These are phyloP conservation scores for Drosophila prolongata DNA, from an alignment of 2,888 invertebrate species.

Conservation along the genomic window DNA sequence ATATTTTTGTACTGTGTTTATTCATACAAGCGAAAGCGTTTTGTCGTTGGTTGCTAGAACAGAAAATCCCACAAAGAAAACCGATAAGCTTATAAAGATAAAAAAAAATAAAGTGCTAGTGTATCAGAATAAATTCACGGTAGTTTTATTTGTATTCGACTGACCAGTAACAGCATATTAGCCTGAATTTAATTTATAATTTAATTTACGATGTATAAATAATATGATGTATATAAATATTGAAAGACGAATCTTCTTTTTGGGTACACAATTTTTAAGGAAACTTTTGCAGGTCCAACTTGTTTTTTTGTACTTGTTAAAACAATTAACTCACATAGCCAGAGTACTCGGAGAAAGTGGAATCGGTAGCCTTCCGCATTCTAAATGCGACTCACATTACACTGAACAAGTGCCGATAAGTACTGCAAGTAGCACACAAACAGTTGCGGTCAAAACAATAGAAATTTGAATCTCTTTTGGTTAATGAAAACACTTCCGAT, in stretches of 20 bases:
- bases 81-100: too few species aligned
- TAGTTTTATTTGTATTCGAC: too few species aligned
- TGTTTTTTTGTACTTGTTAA: slow-evolving; percentile 14
- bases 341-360: slow-evolving; percentile 31
- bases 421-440: slow-evolving; percentile 3
- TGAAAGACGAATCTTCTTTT: too few species aligned
- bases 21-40: too few species aligned
- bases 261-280: neutral
- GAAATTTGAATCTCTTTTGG: neutral
- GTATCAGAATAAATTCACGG: neutral
- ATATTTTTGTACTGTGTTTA: neutral
- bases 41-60: too few species aligned
- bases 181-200: too few species aligned
- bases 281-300: slow-evolving; percentile 1
- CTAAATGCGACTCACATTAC: slow-evolving; percentile 35
- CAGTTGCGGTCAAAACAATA: slow-evolving; percentile 7
- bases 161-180: too few species aligned
- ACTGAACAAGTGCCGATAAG: slow-evolving; percentile 17
- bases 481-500: neutral
- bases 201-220: too few species aligned
- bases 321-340: slow-evolving; percentile 27
- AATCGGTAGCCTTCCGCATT: slow-evolving; percentile 27
- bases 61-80: too few species aligned
- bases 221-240: too few species aligned
- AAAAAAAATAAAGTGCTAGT: neutral